Evolutionary conservation across 2,888 invertebrate genomes (phyloP).

Genomic region (Callosobruchus maculatus): DNA sequence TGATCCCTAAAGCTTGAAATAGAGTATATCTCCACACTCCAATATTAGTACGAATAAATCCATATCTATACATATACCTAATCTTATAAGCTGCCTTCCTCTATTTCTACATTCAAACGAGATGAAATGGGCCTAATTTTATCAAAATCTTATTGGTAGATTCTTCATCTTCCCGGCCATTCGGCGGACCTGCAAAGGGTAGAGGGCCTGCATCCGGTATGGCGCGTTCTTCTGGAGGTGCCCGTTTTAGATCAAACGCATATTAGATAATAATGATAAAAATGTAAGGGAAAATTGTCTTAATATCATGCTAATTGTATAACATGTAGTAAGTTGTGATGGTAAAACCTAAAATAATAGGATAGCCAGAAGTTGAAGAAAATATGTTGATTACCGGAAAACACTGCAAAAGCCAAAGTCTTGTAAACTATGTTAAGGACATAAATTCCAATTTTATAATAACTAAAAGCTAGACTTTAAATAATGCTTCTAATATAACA

Average conservation of each 20-base stretch:
- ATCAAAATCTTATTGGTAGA: not conserved
- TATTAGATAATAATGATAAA: not conserved
- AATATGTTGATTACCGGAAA: not conserved
- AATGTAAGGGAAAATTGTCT: not conserved
- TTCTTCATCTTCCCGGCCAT: not conserved
- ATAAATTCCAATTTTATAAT: too few relatives aligned
- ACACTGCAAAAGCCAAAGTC: not conserved
- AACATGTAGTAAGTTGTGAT: not conserved
- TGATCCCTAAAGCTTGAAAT: too few relatives aligned
- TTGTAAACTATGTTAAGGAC: too few relatives aligned
- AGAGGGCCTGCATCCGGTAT: slow-evolving; percentile 1
- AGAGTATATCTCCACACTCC: too few relatives aligned
- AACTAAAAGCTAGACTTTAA: too few relatives aligned
- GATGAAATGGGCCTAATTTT: not conserved
- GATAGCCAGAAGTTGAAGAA: not conserved
- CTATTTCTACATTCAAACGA: too few relatives aligned
- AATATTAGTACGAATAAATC: too few relatives aligned
- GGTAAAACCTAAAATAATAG: not conserved
- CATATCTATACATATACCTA: too few relatives aligned
- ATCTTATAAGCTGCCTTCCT: too few relatives aligned
- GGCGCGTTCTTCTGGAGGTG: slow-evolving; percentile 9
- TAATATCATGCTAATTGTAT: not conserved
- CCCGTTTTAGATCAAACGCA: slow-evolving; percentile 1
- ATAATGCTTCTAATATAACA: too few relatives aligned
- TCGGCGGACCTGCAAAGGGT: not conserved